Percentiles rank a stretch among this genome's conserved stretches.
These are phyloP conservation scores for Meloe dianella DNA, from an alignment of 2,888 invertebrate species.

Conservation along the genomic window DNA sequence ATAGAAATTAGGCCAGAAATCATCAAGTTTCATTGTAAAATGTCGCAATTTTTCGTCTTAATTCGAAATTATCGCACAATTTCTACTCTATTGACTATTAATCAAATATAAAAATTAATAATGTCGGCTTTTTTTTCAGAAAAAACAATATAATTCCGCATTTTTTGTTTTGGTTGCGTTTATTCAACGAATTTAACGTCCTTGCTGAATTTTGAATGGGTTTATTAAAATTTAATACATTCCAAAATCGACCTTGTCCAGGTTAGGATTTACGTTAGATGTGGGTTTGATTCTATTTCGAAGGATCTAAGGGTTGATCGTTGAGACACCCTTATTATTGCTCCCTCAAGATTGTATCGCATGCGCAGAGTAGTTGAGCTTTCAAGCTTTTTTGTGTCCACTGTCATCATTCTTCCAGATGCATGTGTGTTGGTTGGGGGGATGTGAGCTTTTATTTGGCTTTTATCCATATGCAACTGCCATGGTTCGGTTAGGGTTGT, in stretches of 20 bases:
- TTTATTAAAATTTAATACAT: slow-evolving; percentile 5
- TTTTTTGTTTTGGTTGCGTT: neutral
- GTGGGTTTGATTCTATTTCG: neutral
- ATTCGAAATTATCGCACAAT: neutral
- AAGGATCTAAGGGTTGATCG: neutral
- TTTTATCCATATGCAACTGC: no score
- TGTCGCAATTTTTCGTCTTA: slow-evolving; percentile 9
- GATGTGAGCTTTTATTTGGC: neutral
- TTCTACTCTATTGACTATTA: no score
- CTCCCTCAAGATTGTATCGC: neutral
- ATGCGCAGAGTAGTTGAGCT: neutral
- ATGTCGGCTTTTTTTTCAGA: no score
- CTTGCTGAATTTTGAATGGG: slow-evolving; percentile 4
- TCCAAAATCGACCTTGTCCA: neutral
- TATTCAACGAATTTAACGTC: slow-evolving; percentile 11
- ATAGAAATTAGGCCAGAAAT: slow-evolving; percentile 28
- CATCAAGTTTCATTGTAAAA: slow-evolving; percentile 9
- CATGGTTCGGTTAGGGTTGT: no score
- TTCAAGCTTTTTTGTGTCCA: neutral
- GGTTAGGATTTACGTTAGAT: neutral
- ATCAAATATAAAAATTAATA: no score
- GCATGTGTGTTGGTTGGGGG: neutral
- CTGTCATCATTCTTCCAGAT: neutral
- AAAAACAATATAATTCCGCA: no score
- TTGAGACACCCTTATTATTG: neutral